Conservation (phyloP, 1,140 invertebrate species). For the Odontomachus brunneus region DNA sequence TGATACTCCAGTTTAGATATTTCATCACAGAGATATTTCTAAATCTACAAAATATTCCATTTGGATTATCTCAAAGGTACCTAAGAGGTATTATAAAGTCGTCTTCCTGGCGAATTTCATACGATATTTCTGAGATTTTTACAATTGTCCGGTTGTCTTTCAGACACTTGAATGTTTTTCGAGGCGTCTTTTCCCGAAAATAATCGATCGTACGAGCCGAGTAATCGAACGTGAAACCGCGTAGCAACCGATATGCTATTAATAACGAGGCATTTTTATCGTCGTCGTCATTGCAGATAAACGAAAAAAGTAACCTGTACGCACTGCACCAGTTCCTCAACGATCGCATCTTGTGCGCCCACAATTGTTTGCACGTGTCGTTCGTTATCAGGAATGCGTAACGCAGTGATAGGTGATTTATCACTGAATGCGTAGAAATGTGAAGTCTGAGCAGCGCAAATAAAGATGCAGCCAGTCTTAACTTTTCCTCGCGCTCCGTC, state of each 20-base stretch:
- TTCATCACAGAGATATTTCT: conserved; percentile 39
- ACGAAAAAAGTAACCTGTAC: neutral
- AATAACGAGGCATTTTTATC: neutral
- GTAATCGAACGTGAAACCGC: neutral
- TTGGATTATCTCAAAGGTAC: no score
- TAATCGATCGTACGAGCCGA: neutral
- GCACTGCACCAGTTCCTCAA: neutral
- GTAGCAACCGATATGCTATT: neutral
- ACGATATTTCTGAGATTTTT: no score
- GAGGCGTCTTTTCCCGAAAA: neutral
- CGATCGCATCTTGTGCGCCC: neutral
- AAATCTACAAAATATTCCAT: conserved; percentile 19
- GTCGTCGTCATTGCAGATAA: conserved; percentile 1
- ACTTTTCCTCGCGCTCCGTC: no score
- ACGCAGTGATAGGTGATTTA: no score
- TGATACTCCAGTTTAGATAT: conserved; percentile 50
- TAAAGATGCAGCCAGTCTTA: no score
- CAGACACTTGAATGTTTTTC: neutral
- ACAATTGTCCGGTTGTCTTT: no score
- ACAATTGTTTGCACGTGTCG: no score
- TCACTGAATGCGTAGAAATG: no score
- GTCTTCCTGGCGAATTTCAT: no score
- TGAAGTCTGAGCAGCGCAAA: no score
- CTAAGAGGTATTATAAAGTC: no score
- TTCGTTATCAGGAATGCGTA: no score